A percentile compares a stretch with the other conserved stretches of the same genome.
Evolutionary conservation across 1,140 invertebrate species (phyloP).

Genomic region (Drosophila rhopaloa): DNA sequence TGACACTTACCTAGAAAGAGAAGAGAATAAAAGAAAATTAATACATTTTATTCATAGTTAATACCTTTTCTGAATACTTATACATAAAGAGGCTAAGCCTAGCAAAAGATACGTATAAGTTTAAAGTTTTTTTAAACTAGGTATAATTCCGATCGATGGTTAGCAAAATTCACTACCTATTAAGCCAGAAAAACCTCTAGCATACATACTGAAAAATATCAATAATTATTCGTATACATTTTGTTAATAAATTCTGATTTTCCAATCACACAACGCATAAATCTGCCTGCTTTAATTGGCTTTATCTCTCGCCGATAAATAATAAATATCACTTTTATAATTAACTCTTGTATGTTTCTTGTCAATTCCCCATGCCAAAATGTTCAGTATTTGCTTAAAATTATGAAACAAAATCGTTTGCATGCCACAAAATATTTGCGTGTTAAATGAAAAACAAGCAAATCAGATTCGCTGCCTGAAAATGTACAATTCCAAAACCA

Average conservation of each 20-base stretch:
- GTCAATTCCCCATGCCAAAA: not conserved
- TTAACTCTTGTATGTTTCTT: slow-evolving; percentile 37
- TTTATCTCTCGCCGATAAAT: slow-evolving; percentile 37
- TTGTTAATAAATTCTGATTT: slow-evolving; percentile 22
- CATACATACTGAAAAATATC: not conserved
- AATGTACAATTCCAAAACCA: slow-evolving; percentile 39
- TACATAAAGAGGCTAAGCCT: too few relatives aligned
- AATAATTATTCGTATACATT: not conserved
- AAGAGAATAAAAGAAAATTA: slow-evolving; percentile 10
- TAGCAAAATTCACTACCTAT: not conserved
- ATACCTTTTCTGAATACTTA: too few relatives aligned
- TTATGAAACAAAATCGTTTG: slow-evolving; percentile 72
- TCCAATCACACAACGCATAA: slow-evolving; percentile 17
- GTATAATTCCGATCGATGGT: too few relatives aligned
- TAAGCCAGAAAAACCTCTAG: not conserved
- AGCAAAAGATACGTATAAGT: too few relatives aligned
- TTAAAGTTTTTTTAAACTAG: too few relatives aligned
- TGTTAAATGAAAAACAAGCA: slow-evolving; percentile 76
- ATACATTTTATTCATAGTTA: not conserved
- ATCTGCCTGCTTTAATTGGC: slow-evolving; percentile 42
- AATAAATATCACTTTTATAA: slow-evolving; percentile 53
- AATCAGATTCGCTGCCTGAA: slow-evolving; percentile 51
- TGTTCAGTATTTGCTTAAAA: slow-evolving; percentile 71
- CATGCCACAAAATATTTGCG: slow-evolving; percentile 64
- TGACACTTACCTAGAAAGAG: slow-evolving; percentile 65